These are phyloP conservation scores for Silvanus unidentatus DNA, from an alignment of 2,888 invertebrate genomes.

Conservation along the genomic window DNA sequence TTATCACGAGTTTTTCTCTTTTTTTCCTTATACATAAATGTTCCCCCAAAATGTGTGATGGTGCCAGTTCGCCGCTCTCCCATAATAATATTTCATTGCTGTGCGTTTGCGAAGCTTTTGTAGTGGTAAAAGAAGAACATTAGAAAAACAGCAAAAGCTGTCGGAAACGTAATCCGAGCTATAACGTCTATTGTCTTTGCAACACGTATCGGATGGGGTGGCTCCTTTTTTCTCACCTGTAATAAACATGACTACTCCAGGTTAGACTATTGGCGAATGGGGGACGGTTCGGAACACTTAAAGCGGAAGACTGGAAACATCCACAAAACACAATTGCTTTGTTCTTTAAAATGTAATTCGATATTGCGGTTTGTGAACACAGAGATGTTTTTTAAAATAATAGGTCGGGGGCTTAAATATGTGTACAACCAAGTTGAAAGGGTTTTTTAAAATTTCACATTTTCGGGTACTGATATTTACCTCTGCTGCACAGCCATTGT, in stretches of 20 bases:
- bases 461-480: constrained; percentile 49
- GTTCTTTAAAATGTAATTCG: too few species aligned
- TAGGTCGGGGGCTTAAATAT: too few species aligned
- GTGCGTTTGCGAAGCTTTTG: constrained; percentile 71
- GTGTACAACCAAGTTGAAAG: too few species aligned
- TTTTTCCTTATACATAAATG: not conserved
- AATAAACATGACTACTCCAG: constrained; percentile 67
- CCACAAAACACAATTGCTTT: constrained; percentile 11
- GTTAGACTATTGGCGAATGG: constrained; percentile 33
- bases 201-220: constrained; percentile 86
- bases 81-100: constrained; percentile 22
- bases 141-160: constrained; percentile 87
- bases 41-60: not conserved
- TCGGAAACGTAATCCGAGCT: constrained; percentile 88
- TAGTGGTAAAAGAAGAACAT: constrained; percentile 94
- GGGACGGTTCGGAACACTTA: not conserved
- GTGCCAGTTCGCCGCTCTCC: too few species aligned
- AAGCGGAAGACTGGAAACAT: not conserved
- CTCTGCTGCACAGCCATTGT: constrained; percentile 83
- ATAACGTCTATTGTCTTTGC: constrained; percentile 94
- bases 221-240: constrained; percentile 86
- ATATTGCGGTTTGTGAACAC: constrained; percentile 6
- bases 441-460: too few species aligned
- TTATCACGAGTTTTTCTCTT: not conserved
- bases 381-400: too few species aligned